Percentiles rank a stretch among this genome's conserved stretches.
Evolutionary conservation across 2,888 invertebrate species (phyloP).

Genomic region (Melipona bicolor): DNA sequence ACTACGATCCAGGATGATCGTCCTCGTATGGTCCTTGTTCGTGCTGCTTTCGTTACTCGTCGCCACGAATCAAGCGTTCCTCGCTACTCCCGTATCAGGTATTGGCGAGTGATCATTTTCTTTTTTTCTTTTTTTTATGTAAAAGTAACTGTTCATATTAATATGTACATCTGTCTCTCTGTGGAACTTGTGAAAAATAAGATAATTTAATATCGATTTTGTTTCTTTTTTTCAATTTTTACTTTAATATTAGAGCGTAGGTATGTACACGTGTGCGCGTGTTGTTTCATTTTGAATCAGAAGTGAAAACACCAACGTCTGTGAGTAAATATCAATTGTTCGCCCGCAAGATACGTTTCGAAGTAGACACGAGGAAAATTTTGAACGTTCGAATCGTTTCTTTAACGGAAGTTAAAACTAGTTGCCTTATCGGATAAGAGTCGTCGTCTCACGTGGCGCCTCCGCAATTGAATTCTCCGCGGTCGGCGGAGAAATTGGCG

Average conservation of each 20-base stretch:
- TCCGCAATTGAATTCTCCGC: constrained; percentile 10
- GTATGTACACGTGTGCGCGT: not conserved
- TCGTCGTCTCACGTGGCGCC: constrained; percentile 1
- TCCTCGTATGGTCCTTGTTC: constrained; percentile 75
- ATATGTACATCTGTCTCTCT: no score
- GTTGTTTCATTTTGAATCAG: not conserved
- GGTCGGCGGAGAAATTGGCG: not conserved
- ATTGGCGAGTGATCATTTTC: constrained; percentile 20
- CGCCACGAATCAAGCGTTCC: constrained; percentile 76
- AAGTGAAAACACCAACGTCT: not conserved
- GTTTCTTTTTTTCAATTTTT: not conserved
- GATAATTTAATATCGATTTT: no score
- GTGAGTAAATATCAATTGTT: not conserved
- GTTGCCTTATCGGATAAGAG: no score
- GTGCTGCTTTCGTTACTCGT: constrained; percentile 73
- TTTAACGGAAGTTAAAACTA: not conserved
- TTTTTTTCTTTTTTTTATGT: not conserved
- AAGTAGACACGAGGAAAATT: not conserved
- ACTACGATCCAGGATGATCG: constrained; percentile 74
- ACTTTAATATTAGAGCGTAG: no score
- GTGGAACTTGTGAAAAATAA: no score
- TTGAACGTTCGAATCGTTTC: not conserved
- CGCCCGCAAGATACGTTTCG: not conserved
- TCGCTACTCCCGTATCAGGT: constrained; percentile 77
- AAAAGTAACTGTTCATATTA: no score